Conservation (phyloP, 2,113 vertebrate genomes). For the Xiphorhynchus elegans region DNA sequence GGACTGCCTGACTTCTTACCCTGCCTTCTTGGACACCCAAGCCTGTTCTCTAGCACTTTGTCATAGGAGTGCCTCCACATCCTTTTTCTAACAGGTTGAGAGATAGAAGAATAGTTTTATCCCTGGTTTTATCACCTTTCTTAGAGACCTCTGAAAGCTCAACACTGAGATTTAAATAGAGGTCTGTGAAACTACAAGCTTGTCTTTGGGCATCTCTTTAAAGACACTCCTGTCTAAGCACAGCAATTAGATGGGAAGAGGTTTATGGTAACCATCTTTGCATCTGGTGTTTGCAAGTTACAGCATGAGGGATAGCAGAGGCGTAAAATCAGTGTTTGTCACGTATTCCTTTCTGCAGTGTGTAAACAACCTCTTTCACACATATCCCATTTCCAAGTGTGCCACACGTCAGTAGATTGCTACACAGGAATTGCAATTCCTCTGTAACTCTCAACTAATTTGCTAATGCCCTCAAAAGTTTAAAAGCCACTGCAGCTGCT, state of each 20-base stretch:
- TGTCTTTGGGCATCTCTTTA: conserved; percentile 21
- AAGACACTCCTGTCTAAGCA: neutral
- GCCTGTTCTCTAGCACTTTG: neutral
- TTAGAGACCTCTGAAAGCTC: conserved; percentile 25
- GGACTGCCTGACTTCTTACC: neutral
- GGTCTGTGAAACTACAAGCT: conserved; percentile 25
- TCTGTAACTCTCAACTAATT: neutral
- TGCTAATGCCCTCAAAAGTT: conserved; percentile 11
- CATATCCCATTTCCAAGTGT: neutral
- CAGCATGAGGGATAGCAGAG: neutral
- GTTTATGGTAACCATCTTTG: neutral
- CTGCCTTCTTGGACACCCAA: neutral
- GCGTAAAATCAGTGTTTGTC: neutral
- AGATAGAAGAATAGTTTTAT: neutral
- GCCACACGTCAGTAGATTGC: neutral
- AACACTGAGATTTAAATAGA: conserved; percentile 46
- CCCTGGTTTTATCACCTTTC: neutral
- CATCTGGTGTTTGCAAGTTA: neutral
- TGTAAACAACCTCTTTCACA: conserved; percentile 1
- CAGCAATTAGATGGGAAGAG: conserved; percentile 11
- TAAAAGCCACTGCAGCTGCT: neutral
- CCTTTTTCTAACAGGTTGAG: neutral
- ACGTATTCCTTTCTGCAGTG: neutral
- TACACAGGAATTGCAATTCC: neutral
- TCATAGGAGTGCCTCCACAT: neutral